Percentiles rank a stretch among this genome's conserved stretches.
These are phyloP conservation scores for Prosopocoilus inquinatus DNA, from an alignment of 2,888 invertebrate genomes.

Conservation along the genomic window DNA sequence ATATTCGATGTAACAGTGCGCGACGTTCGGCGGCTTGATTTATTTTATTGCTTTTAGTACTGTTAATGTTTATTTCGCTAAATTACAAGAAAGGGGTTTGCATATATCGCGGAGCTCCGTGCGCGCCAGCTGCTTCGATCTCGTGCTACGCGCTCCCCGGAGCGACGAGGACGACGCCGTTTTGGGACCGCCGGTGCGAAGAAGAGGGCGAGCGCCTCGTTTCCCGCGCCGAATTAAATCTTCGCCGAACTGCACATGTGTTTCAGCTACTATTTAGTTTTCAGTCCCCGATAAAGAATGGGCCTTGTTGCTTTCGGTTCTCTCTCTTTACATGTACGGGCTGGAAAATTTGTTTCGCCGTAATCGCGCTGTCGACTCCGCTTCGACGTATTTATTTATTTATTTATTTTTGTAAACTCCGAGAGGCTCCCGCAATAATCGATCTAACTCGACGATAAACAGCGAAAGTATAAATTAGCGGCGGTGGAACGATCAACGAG, in stretches of 20 bases:
- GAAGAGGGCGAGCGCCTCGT: constrained; percentile 12
- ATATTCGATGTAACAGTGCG: constrained; percentile 39
- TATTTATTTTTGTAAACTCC: background rate
- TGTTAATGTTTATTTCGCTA: constrained; percentile 59
- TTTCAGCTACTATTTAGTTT: constrained; percentile 27
- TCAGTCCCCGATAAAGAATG: constrained; percentile 27
- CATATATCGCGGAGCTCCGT: constrained; percentile 38
- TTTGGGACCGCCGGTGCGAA: background rate
- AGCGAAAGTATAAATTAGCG: too few species aligned
- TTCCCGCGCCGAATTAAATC: constrained; percentile 3
- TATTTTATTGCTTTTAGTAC: constrained; percentile 59
- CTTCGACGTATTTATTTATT: constrained; percentile 2
- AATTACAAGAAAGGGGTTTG: constrained; percentile 59
- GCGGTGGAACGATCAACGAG: too few species aligned
- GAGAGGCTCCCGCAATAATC: too few species aligned
- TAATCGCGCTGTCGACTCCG: constrained; percentile 27
- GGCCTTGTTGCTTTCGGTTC: constrained; percentile 26
- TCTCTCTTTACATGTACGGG: constrained; percentile 27
- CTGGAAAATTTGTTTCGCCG: constrained; percentile 22
- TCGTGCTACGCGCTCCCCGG: background rate
- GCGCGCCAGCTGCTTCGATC: constrained; percentile 23
- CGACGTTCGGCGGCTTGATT: constrained; percentile 52
- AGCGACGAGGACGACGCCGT: constrained; percentile 2
- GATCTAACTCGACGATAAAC: too few species aligned
- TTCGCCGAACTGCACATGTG: constrained; percentile 20